A percentile compares a stretch with the other conserved stretches of the same genome.
These are phyloP conservation scores for Lipotes vexillifer DNA, from an alignment of 2,113 vertebrate species.

Conservation along the genomic window DNA sequence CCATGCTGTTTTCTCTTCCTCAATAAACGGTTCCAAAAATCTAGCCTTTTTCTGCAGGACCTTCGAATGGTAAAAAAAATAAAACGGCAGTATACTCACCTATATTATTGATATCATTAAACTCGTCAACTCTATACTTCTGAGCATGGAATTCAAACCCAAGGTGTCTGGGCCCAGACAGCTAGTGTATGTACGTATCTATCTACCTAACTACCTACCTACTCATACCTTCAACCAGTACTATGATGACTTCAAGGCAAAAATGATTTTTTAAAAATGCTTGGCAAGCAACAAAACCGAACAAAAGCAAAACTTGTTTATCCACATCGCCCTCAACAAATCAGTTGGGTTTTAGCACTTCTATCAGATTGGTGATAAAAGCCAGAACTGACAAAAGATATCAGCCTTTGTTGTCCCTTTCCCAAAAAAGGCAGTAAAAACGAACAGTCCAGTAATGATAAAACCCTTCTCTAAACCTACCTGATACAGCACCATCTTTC, in stretches of 20 bases:
- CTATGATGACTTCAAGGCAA: not conserved
- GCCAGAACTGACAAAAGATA: not conserved
- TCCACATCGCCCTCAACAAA: not conserved
- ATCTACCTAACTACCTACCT: not conserved
- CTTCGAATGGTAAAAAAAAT: not conserved
- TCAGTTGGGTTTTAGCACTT: not conserved
- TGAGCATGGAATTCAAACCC: not conserved
- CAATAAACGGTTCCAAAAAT: not conserved
- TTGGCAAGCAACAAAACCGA: not conserved
- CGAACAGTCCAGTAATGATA: not conserved
- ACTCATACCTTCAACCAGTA: not conserved
- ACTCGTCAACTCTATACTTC: not conserved
- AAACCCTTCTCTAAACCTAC: not conserved
- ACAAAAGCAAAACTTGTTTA: not conserved
- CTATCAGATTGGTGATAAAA: not conserved
- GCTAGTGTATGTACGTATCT: not conserved
- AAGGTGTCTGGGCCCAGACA: not conserved
- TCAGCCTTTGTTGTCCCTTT: not conserved
- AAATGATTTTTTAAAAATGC: not conserved
- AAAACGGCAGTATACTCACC: not conserved
- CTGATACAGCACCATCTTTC: not conserved
- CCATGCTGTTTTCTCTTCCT: not conserved
- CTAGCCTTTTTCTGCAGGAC: not conserved
- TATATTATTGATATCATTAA: not conserved
- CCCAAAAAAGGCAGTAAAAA: not conserved